Evolutionary conservation across 2,888 invertebrate genomes (phyloP).

Genomic region (Trachelus iudaicus): DNA sequence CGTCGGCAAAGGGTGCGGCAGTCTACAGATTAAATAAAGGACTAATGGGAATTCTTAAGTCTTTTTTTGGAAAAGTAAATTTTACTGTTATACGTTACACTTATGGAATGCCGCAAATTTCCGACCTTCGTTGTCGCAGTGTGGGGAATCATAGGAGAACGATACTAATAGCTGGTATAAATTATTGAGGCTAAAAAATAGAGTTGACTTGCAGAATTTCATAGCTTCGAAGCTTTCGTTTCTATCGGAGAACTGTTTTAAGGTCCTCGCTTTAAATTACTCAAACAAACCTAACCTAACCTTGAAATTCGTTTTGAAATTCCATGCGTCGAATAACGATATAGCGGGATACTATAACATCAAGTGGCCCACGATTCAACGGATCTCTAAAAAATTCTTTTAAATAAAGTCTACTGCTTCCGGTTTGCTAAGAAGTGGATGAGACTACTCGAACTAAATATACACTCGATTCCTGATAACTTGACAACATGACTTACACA

Average conservation of each 20-base stretch:
- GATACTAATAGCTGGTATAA: not conserved
- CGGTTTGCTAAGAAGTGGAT: no score
- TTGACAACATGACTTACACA: not conserved
- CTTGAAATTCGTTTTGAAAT: no score
- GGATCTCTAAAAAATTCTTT: no score
- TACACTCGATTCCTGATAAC: not conserved
- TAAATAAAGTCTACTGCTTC: no score
- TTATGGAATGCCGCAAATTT: not conserved
- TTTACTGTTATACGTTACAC: not conserved
- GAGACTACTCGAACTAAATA: not conserved
- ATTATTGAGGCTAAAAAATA: not conserved
- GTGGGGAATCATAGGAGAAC: not conserved
- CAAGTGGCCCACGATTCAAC: no score
- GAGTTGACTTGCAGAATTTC: not conserved
- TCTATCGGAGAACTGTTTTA: no score
- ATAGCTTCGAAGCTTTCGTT: not conserved
- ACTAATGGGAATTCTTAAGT: not conserved
- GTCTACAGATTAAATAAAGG: not conserved
- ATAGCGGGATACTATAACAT: no score
- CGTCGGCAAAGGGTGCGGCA: no score
- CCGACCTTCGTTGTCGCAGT: not conserved
- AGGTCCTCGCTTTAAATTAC: no score
- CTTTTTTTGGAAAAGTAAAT: not conserved
- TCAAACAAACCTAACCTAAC: no score
- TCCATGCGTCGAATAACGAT: no score